These are phyloP conservation scores for Cephus spinipes DNA, from an alignment of 2,888 invertebrate species.

Conservation along the genomic window DNA sequence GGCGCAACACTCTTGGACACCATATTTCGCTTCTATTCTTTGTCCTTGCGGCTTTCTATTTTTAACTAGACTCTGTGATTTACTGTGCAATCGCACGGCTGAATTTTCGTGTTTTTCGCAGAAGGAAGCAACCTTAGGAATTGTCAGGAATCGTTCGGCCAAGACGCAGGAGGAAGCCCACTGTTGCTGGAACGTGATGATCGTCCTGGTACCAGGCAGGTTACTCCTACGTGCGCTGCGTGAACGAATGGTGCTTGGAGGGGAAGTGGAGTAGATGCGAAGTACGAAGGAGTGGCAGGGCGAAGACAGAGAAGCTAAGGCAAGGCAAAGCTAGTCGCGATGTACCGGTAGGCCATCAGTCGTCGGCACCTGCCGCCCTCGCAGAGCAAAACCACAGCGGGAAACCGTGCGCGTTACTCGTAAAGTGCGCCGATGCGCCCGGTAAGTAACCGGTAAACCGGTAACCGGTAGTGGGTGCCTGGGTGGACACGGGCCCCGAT, in stretches of 20 bases:
- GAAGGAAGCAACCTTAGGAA: background rate
- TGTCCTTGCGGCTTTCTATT: background rate
- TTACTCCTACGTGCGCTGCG: background rate
- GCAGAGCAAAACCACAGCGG: constrained; percentile 1
- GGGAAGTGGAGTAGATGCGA: background rate
- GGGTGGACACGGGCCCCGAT: constrained; percentile 43
- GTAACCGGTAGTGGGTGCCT: constrained; percentile 46
- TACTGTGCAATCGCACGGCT: background rate
- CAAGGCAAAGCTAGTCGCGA: background rate
- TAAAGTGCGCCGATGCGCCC: background rate
- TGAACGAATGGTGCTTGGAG: background rate
- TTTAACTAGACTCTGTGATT: background rate
- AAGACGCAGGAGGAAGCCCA: background rate
- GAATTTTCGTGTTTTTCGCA: background rate
- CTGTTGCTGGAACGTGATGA: background rate
- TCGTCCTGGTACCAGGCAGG: background rate
- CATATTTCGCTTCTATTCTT: background rate
- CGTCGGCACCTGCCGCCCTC: constrained; percentile 20
- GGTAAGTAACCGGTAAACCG: constrained; percentile 13
- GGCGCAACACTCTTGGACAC: background rate
- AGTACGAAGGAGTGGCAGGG: background rate
- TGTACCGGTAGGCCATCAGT: background rate
- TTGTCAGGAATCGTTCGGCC: background rate
- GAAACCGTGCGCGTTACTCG: constrained; percentile 4
- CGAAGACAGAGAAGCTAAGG: background rate